phyloP scores from a whole-genome alignment of 2,888 invertebrate genomes.

The Athrips mouffetella region DNA sequence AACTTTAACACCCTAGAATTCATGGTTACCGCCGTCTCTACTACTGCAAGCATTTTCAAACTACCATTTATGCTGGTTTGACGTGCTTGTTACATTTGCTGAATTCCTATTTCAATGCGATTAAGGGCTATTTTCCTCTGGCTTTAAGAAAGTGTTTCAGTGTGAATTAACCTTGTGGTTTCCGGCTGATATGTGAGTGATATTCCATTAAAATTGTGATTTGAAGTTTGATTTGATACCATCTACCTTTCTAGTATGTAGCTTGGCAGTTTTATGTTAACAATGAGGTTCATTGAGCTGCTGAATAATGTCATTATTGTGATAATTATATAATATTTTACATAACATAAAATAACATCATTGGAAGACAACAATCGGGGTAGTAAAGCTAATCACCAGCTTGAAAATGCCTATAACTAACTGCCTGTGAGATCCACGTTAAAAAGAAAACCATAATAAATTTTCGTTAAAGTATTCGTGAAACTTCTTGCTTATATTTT shows the following conservation, averaged over 20 bases:
- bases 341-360: too few relatives aligned
- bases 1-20: slow-evolving; percentile 32
- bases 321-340: too few relatives aligned
- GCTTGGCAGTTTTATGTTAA: neutral
- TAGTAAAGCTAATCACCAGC: too few relatives aligned
- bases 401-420: too few relatives aligned
- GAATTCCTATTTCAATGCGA: slow-evolving; percentile 20
- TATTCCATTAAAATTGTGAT: slow-evolving; percentile 30
- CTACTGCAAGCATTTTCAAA: slow-evolving; percentile 56
- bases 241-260: neutral
- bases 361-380: too few relatives aligned
- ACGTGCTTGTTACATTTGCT: slow-evolving; percentile 42
- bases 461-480: too few relatives aligned
- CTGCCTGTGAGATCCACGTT: too few relatives aligned
- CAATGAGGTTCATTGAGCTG: neutral
- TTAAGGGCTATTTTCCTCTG: slow-evolving; percentile 21
- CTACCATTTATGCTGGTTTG: slow-evolving; percentile 52
- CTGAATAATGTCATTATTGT: too few relatives aligned
- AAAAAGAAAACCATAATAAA: too few relatives aligned
- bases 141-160: slow-evolving; percentile 14
- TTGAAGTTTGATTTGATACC: slow-evolving; percentile 1
- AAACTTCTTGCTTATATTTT: too few relatives aligned
- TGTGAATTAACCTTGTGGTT: slow-evolving; percentile 26
- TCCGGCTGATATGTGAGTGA: slow-evolving; percentile 35
- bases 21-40: slow-evolving; percentile 26